A percentile compares a stretch with the other conserved stretches of the same genome.
Conservation (phyloP, 1,140 invertebrate species). For the Drosophila pseudoananassae region DNA sequence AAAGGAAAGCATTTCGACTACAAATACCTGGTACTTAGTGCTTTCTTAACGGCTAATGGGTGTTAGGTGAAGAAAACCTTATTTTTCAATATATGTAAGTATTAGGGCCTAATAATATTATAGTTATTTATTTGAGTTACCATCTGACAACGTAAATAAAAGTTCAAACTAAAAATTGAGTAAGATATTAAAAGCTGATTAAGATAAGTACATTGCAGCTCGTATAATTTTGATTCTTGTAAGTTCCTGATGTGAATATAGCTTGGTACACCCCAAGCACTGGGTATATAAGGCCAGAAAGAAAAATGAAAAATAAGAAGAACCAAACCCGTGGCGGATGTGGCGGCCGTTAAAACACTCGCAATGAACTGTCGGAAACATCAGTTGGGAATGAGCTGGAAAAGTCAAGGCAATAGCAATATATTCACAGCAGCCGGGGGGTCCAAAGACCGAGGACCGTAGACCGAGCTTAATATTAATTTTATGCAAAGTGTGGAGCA, state of each 20-base stretch:
- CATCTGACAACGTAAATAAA: too few relatives aligned
- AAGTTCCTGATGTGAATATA: background rate
- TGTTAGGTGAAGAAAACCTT: too few relatives aligned
- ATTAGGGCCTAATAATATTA: too few relatives aligned
- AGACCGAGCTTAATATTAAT: constrained; percentile 60
- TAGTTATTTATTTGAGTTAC: too few relatives aligned
- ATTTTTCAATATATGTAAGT: too few relatives aligned
- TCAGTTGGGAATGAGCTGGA: background rate
- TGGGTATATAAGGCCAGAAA: constrained; percentile 1
- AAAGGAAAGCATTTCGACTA: background rate
- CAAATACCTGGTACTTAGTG: background rate
- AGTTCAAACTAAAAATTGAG: too few relatives aligned
- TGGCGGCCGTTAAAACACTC: constrained; percentile 77
- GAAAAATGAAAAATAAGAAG: constrained; percentile 4
- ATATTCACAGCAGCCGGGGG: background rate
- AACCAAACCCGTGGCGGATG: constrained; percentile 52
- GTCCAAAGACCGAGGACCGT: background rate
- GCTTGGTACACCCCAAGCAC: background rate
- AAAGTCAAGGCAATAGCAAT: background rate
- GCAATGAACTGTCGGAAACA: constrained; percentile 75
- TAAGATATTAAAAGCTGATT: background rate
- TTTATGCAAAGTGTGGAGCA: constrained; percentile 72
- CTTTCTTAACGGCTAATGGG: too few relatives aligned
- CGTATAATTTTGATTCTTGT: too few relatives aligned
- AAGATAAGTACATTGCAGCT: background rate